Evolutionary conservation across 2,888 invertebrate species (phyloP).

Genomic region (Helobdella robusta): DNA sequence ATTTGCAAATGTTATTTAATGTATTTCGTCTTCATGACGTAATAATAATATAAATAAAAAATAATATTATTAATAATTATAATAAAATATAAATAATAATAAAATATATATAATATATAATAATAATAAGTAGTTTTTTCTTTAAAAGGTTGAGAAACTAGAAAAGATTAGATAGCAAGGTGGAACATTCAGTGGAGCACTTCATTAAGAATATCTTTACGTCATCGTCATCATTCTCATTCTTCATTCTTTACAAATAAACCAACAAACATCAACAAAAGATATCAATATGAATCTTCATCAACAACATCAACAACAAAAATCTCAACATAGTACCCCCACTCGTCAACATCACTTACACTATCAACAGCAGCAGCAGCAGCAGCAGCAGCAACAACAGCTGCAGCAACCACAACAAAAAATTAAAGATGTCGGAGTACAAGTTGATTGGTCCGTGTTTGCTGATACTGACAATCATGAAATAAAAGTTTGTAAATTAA

Average conservation of each 20-base stretch:
- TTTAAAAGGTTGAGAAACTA: too few species aligned
- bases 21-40: too few species aligned
- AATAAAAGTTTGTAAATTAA: conserved; percentile 10
- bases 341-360: conserved; percentile 7
- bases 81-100: too few species aligned
- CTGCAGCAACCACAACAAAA: neutral
- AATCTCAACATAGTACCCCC: neutral
- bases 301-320: neutral
- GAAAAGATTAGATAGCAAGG: too few species aligned
- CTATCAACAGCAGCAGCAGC: conserved; percentile 14
- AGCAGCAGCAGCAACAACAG: conserved; percentile 13
- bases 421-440: conserved; percentile 12
- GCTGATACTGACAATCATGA: conserved; percentile 15
- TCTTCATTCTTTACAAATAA: neutral
- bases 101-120: too few species aligned
- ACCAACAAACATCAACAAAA: conserved; percentile 4
- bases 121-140: too few species aligned
- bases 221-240: conserved; percentile 3
- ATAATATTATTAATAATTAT: too few species aligned
- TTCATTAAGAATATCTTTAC: too few species aligned
- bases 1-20: too few species aligned
- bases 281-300: neutral
- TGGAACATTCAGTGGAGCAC: too few species aligned
- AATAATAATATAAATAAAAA: too few species aligned
- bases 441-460: conserved; percentile 20